Evolutionary conservation across 2,888 invertebrate genomes (phyloP).

Genomic region (Perizoma flavofasciatum): DNA sequence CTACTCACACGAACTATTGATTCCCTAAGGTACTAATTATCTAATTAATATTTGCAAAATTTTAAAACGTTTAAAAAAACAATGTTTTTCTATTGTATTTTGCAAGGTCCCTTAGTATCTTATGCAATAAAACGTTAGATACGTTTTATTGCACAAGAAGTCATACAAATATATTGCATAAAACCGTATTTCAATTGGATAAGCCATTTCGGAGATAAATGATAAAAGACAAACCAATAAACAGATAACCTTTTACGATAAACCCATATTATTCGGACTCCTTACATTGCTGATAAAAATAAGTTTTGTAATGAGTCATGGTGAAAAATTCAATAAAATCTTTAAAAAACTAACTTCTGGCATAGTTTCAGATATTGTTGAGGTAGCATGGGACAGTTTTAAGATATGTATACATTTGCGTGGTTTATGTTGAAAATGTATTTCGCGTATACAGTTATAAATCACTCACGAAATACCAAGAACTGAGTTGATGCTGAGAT

Average conservation of each 20-base stretch:
- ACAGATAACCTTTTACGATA: too few relatives aligned
- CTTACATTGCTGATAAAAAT: conserved; percentile 10
- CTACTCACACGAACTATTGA: conserved; percentile 56
- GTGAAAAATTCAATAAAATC: conserved; percentile 13
- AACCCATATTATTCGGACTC: too few relatives aligned
- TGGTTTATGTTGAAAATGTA: background rate
- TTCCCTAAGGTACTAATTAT: conserved; percentile 26
- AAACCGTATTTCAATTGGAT: too few relatives aligned
- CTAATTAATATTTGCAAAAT: too few relatives aligned
- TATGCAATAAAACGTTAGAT: too few relatives aligned
- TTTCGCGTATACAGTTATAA: background rate
- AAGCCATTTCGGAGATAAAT: too few relatives aligned
- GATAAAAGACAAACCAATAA: too few relatives aligned
- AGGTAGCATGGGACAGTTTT: conserved; percentile 22
- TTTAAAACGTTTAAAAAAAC: too few relatives aligned
- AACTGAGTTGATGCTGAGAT: background rate
- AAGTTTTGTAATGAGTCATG: conserved; percentile 18
- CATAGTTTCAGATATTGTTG: conserved; percentile 34
- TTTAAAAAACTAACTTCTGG: conserved; percentile 14
- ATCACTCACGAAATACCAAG: background rate
- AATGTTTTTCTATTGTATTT: too few relatives aligned
- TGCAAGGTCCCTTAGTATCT: too few relatives aligned
- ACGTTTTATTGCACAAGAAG: too few relatives aligned
- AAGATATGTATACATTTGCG: conserved; percentile 32
- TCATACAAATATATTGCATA: too few relatives aligned